A percentile compares a stretch with the other conserved stretches of the same genome.
These are phyloP conservation scores for Dinothrombium tinctorium DNA, from an alignment of 1,140 invertebrate genomes.

Conservation along the genomic window DNA sequence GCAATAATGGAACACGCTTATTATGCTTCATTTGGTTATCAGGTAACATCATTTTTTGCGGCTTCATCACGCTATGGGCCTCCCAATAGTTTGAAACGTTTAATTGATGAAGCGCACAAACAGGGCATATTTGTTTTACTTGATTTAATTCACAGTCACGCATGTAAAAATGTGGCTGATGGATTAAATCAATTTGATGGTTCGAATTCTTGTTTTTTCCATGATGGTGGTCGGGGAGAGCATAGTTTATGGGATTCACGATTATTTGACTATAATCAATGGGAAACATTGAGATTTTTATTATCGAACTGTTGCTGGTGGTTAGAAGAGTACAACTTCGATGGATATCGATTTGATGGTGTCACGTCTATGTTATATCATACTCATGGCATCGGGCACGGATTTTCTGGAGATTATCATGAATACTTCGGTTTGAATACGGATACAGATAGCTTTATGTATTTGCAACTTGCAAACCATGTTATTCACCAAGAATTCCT, in stretches of 20 bases:
- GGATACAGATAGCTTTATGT: slow-evolving; percentile 83
- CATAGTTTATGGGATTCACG: slow-evolving; percentile 91
- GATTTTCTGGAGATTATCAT: slow-evolving; percentile 54
- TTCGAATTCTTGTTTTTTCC: slow-evolving; percentile 79
- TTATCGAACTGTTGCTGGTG: slow-evolving; percentile 93
- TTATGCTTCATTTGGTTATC: slow-evolving; percentile 98
- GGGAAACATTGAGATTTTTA: slow-evolving; percentile 81
- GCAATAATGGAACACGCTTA: slow-evolving; percentile 99
- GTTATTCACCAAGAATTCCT: slow-evolving; percentile 62
- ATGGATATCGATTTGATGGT: slow-evolving; percentile 96
- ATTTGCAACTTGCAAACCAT: slow-evolving; percentile 86
- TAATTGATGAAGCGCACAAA: slow-evolving; percentile 75
- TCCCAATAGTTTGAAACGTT: slow-evolving; percentile 77
- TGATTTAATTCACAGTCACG: slow-evolving; percentile 95
- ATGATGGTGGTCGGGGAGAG: slow-evolving; percentile 55
- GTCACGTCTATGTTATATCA: slow-evolving; percentile 99
- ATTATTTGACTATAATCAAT: slow-evolving; percentile 87
- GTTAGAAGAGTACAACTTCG: slow-evolving; percentile 87
- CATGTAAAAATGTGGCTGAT: slow-evolving; percentile 91
- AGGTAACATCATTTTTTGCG: slow-evolving; percentile 86
- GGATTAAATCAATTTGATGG: slow-evolving; percentile 96
- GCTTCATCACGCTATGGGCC: slow-evolving; percentile 62
- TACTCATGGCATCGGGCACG: slow-evolving; percentile 64
- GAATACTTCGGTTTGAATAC: slow-evolving; percentile 93
- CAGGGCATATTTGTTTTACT: slow-evolving; percentile 68